Conservation (phyloP, 2,888 invertebrate genomes). For the Leucophora obtusa region DNA sequence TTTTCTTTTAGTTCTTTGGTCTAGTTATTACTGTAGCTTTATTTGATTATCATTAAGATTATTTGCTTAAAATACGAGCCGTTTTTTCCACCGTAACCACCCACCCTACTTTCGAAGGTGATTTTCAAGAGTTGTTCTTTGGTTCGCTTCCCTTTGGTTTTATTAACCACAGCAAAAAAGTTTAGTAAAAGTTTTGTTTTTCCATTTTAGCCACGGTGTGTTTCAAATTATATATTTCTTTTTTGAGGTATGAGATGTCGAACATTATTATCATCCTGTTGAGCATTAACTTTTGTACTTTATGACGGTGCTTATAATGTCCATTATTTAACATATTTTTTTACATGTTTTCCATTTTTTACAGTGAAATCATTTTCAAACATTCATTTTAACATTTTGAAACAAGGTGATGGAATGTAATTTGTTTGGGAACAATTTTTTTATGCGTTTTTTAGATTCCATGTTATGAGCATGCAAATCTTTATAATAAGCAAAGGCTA, state of each 20-base stretch:
- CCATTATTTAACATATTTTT: constrained; percentile 51
- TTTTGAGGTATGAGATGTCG: constrained; percentile 30
- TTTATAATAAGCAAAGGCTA: background rate
- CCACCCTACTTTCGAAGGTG: constrained; percentile 8
- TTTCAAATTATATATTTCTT: constrained; percentile 4
- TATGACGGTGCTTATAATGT: constrained; percentile 34
- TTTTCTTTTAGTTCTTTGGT: constrained; percentile 21
- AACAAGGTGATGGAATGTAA: constrained; percentile 15
- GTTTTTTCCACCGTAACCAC: constrained; percentile 12
- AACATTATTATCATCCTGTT: constrained; percentile 55
- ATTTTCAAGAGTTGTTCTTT: constrained; percentile 40
- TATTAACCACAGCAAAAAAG: constrained; percentile 42
- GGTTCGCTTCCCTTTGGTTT: constrained; percentile 35
- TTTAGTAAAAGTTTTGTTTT: constrained; percentile 10
- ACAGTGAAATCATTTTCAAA: constrained; percentile 19
- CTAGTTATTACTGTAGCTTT: constrained; percentile 48
- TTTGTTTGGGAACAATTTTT: constrained; percentile 17
- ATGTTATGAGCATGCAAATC: background rate
- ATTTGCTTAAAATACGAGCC: constrained; percentile 46
- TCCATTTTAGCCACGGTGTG: constrained; percentile 11
- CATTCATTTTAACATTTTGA: background rate
- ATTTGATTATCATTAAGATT: constrained; percentile 64
- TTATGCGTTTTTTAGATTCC: background rate
- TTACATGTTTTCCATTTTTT: constrained; percentile 12
- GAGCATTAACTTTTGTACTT: constrained; percentile 51